Base-by-base conservation (phyloP, 2,888 invertebrate species). In the Xiphydria camelus region DNA sequence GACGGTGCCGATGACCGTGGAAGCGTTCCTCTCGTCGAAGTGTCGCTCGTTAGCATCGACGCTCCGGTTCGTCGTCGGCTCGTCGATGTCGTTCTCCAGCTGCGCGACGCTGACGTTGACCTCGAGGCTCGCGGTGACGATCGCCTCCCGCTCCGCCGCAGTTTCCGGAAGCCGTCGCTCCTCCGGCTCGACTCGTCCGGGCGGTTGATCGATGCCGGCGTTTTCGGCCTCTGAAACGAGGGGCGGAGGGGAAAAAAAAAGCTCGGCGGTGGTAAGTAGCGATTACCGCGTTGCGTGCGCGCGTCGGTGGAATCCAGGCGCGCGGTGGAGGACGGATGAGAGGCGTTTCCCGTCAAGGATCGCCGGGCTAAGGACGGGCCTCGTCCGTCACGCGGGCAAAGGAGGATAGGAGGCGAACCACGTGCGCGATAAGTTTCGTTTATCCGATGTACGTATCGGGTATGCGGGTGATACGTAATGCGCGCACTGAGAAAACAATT, bases 161-260 rank as follows among this genome's bases (percentile, higher is more conserved):
- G n/a, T 23, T 26, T 32, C 29, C 5, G 18, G 36, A 31, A 36
- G 10, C 9, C 21, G 43, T 12, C 25, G 57, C n/a, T 14, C 34
- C 17, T 34, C 34, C 34, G 14, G 10, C 14, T 29, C 31, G 10
- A 31, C 34, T 54, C 59, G 15, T 50, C 48, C 46, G 9, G 48
- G 51, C 56, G 64, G 61, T 59, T 59, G 57, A 62, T 59, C 60
- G 40, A 43, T 46, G 51, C 51, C 47, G 47, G 48, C 55, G 43
- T 40, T 62, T 53, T 57, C 56, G 43, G 56, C 45, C 39, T 61
- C 64, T 63, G 44, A 20, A 47, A 14, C 21, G 26, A 23, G 14
- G 32, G 4, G 15, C 10, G 33, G 45, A 46, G 44, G 49, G n/a
- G n/a, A n/a, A n/a, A n/a, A n/a, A n/a, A n/a, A n/a, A n/a, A n/a